These are phyloP conservation scores for Thamnophis sirtalis DNA, from an alignment of 2,113 vertebrate genomes.

Conservation along the genomic window DNA sequence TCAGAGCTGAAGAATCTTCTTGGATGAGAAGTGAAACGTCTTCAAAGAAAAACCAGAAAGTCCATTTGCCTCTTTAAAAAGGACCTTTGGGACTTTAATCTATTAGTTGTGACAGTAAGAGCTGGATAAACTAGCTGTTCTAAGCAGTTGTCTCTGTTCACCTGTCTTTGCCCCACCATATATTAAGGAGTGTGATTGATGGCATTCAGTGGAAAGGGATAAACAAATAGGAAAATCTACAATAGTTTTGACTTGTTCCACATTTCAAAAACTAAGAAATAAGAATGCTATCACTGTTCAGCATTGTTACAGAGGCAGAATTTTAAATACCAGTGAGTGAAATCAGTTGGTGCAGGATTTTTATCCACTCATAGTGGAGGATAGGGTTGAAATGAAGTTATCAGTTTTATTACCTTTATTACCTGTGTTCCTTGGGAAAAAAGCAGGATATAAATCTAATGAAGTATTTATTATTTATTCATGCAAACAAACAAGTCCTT, in stretches of 20 bases:
- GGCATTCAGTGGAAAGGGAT: neutral
- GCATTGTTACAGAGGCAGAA: neutral
- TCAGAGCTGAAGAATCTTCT: no score
- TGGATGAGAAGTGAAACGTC: no score
- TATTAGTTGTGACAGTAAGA: neutral
- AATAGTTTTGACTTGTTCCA: neutral
- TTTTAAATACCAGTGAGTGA: neutral
- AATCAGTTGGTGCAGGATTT: neutral
- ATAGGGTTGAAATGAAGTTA: neutral
- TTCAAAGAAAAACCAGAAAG: no score
- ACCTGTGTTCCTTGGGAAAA: neutral
- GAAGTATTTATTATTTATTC: neutral
- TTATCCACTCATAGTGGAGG: neutral
- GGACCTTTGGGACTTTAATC: neutral
- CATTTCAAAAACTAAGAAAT: neutral
- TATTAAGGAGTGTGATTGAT: neutral
- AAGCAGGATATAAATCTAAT: neutral
- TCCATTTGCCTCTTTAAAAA: no score
- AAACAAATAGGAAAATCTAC: neutral
- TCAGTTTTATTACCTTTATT: neutral
- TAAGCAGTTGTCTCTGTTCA: neutral
- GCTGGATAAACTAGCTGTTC: neutral
- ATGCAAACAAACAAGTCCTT: neutral
- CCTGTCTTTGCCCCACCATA: neutral
- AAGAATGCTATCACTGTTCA: neutral